Base-by-base conservation (phyloP, 2,113 vertebrate species). In the Gadus macrocephalus region DNA sequence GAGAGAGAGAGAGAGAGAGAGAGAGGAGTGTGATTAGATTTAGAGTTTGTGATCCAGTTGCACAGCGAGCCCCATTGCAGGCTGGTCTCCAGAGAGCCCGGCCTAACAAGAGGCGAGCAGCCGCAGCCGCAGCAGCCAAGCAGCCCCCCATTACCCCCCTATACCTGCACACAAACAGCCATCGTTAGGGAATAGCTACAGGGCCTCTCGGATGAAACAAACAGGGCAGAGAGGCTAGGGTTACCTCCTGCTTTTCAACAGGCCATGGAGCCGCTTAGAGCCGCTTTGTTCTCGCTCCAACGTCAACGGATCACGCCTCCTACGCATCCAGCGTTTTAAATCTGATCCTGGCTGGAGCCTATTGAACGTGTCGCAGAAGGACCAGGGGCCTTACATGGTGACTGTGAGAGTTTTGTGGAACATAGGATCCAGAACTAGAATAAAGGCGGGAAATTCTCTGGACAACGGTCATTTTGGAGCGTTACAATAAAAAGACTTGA, bases 121-220 rank as follows among this genome's bases (percentile, higher is more conserved):
- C 42, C 42, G 42, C 28, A 31, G 28, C 28, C 5, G 9, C 42
- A 75, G 83, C 79, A 71, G 83, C 83, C 73, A 73, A 74, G 35
- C 76, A 53, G 80, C 85, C 80, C 79, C 66, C 78, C 63, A 83
- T 90, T 86, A 88, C 86, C 86, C 83, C 78, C 78, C 42, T 35
- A 14, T 81, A 85, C 80, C 80, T 86, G 81, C 88, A 90, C 88
- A 90, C 86, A 87, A 87, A 87, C 84, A 86, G 81, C 71, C 88
- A 83, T 89, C 87, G 89, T 89, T 89, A 89, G 86, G 82, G 83
- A 83, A 89, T 81, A 84, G 79, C 82, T 77, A 80, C 75, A 83
- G 66, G 72, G 88, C 87, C 80, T 80, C 73, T 89, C 87, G 85
- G 84, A 79, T 38, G 74, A 86, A 85, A 88, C 86, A 88, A 90